A percentile compares a stretch with the other conserved stretches of the same genome.
Evolutionary conservation across 2,113 vertebrate species (phyloP).

Genomic region (Chionodraco myersi): DNA sequence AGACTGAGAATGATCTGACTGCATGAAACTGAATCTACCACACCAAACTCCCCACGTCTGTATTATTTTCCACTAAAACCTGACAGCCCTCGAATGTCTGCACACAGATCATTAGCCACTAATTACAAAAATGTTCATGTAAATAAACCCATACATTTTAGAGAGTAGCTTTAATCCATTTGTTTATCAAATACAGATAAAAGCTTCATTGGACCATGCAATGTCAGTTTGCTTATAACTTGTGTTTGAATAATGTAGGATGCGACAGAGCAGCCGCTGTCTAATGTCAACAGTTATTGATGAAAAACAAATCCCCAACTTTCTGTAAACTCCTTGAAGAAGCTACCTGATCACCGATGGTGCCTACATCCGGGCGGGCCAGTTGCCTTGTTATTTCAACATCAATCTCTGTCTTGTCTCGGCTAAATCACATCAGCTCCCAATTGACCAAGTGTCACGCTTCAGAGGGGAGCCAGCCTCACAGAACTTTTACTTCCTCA

Average conservation of each 20-base stretch:
- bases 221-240: background rate
- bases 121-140: constrained; percentile 36
- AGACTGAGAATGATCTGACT: constrained; percentile 43
- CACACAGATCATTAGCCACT: constrained; percentile 43
- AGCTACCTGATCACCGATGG: constrained; percentile 1
- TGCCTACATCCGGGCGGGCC: constrained; percentile 3
- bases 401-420: constrained; percentile 59
- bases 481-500: constrained; percentile 65
- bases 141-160: constrained; percentile 25
- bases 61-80: constrained; percentile 2
- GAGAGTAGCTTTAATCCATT: constrained; percentile 1
- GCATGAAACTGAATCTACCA: constrained; percentile 33
- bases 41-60: background rate
- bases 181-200: background rate
- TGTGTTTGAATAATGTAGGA: constrained; percentile 32
- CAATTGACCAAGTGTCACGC: constrained; percentile 68
- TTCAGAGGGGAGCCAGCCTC: constrained; percentile 49
- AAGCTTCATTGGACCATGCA: background rate
- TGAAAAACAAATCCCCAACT: constrained; percentile 25
- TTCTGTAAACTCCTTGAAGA: background rate
- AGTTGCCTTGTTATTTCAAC: constrained; percentile 58
- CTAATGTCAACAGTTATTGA: constrained; percentile 2
- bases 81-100: constrained; percentile 29
- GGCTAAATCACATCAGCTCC: constrained; percentile 59
- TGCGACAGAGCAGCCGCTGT: background rate